Base-by-base conservation (phyloP, 2,113 vertebrate species). In the Eolophus roseicapilla region DNA sequence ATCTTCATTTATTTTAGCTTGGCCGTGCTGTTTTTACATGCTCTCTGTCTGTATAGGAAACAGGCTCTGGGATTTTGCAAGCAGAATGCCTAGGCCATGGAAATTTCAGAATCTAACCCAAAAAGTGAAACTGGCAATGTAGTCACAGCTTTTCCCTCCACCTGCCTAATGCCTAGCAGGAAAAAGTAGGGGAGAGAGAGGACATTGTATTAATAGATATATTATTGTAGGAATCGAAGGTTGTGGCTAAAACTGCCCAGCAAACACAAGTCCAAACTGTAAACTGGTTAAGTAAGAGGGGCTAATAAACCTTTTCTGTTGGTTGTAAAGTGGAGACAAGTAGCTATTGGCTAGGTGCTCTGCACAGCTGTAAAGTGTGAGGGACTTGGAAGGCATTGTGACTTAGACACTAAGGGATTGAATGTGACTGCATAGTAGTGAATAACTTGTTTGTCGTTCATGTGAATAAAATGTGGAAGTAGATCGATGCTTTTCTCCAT, bases 401-500 rank as follows among this genome's bases (percentile, higher is more conserved):
- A 20, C 96, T 95, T 55, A 79, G 78, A 96, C 92, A 96, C 94
- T 96, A 17, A 86, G 91, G 78, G 55, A 90, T 80, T 97, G 91
- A 96, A 97, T 95, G 96, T 47, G 84, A 67, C 92, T 60, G 83
- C 94, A 94, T 31, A 95, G 92, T 39, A 39, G 63, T 96, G 96
- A 97, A 97, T 97, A 97, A 95, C 92, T 90, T 96, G 94, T 96
- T 96, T 97, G 96, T 97, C 94, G 43, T 88, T 96, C 87, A 95
- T 95, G 96, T 96, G 96, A 97, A 97, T 95, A 95, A 96, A 96
- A 97, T 92, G 95, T 97, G 95, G 96, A 97, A 97, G 96, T 96
- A 97, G 96, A 97, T 97, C 94, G 92, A 96, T 97, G 96, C 94
- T 97, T 97, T 95, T 93, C 96, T 95, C 92, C 94, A 97, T 96